Conservation (phyloP, 2,113 vertebrate genomes). For the Arenaria interpres region DNA sequence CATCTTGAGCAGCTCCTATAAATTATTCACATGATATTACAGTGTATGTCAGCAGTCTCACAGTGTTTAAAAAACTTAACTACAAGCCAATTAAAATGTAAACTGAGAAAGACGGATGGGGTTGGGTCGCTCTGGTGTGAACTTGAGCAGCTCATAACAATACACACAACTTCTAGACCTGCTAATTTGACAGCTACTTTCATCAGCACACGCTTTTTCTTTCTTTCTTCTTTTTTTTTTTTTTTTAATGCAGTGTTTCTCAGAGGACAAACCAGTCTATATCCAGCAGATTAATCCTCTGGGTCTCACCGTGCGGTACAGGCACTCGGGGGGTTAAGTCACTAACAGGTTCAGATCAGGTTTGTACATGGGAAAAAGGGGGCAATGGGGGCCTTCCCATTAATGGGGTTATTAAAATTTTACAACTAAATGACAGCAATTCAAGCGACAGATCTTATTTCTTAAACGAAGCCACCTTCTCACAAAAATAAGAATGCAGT, state of each 20-base stretch:
- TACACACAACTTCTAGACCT: slow-evolving; percentile 79
- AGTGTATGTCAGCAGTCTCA: slow-evolving; percentile 83
- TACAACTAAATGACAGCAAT: not conserved
- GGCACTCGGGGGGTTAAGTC: not conserved
- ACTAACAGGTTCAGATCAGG: not conserved
- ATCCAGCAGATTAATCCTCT: slow-evolving; percentile 51
- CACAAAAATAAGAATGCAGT: not conserved
- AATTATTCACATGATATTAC: slow-evolving; percentile 86
- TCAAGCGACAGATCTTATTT: not conserved
- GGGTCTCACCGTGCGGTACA: not conserved
- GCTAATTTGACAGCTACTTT: slow-evolving; percentile 86
- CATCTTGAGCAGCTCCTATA: slow-evolving; percentile 75
- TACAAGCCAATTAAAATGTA: slow-evolving; percentile 89
- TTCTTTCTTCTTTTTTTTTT: not conserved
- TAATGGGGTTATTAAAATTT: not conserved
- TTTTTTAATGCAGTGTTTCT: slow-evolving; percentile 53
- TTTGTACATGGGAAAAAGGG: not conserved
- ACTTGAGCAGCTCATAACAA: slow-evolving; percentile 81
- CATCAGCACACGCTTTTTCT: slow-evolving; percentile 67
- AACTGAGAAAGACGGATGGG: slow-evolving; percentile 86
- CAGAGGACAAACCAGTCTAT: slow-evolving; percentile 48
- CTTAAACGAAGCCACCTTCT: not conserved
- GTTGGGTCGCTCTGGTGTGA: slow-evolving; percentile 80
- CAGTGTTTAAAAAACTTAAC: slow-evolving; percentile 86
- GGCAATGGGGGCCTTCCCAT: not conserved